Conservation (phyloP, 2,113 vertebrate species). For the Symphodus melops region DNA sequence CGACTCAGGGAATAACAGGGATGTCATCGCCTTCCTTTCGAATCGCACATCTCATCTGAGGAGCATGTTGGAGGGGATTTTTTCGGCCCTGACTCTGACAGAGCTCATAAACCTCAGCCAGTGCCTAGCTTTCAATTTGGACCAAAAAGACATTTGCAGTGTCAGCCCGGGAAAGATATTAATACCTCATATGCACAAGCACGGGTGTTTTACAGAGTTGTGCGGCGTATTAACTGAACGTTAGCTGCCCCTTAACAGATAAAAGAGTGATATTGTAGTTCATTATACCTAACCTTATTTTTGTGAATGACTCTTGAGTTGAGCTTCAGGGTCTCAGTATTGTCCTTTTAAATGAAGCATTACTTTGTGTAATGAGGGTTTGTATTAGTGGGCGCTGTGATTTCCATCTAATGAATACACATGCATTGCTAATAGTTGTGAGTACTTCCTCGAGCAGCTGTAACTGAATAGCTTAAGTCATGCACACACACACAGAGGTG, state of each 20-base stretch:
- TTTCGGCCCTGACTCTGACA: slow-evolving; percentile 58
- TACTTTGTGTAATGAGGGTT: slow-evolving; percentile 21
- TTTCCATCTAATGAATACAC: slow-evolving; percentile 22
- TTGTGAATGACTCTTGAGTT: slow-evolving; percentile 11
- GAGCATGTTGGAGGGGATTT: slow-evolving; percentile 59
- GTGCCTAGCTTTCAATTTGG: slow-evolving; percentile 52
- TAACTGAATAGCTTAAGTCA: slow-evolving; percentile 8
- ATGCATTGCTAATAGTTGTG: slow-evolving; percentile 3
- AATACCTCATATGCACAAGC: slow-evolving; percentile 64
- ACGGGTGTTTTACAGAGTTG: slow-evolving; percentile 49
- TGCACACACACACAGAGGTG: neutral
- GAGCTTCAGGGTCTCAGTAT: slow-evolving; percentile 21
- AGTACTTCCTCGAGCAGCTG: neutral
- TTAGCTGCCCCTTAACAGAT: slow-evolving; percentile 35
- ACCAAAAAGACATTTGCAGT: slow-evolving; percentile 43
- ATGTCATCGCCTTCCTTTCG: slow-evolving; percentile 61
- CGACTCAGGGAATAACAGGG: slow-evolving; percentile 68
- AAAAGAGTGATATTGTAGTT: slow-evolving; percentile 30
- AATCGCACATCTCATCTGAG: slow-evolving; percentile 65
- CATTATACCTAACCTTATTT: slow-evolving; percentile 23
- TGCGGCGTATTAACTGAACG: slow-evolving; percentile 14
- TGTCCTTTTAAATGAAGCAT: slow-evolving; percentile 1
- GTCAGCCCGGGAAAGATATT: slow-evolving; percentile 60
- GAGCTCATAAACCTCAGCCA: slow-evolving; percentile 69
- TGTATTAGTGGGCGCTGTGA: neutral